Percentiles rank a stretch among this genome's conserved stretches.
phyloP scores from a whole-genome alignment of 2,797 vertebrate genomes.

The Lagorchestes hirsutus region DNA sequence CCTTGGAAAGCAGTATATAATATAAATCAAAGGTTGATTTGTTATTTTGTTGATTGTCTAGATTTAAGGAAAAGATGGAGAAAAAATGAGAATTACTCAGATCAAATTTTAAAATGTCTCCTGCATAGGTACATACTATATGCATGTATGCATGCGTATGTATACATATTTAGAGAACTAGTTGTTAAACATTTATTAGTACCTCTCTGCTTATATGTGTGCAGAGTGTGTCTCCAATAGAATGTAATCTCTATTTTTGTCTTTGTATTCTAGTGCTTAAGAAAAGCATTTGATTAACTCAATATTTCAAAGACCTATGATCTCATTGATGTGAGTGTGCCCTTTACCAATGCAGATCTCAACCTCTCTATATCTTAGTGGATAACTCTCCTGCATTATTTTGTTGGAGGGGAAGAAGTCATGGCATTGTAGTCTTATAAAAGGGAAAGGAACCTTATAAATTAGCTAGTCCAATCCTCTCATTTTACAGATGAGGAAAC shows the following conservation, averaged over 20 bases:
- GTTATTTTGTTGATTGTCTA: not conserved
- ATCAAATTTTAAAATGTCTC: not conserved
- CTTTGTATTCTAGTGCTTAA: not conserved
- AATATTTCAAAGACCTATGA: not conserved
- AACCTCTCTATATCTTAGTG: not conserved
- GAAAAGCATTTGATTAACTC: not conserved
- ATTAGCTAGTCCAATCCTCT: not conserved
- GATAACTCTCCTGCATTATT: not conserved
- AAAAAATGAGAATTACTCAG: not conserved
- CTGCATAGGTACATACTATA: not conserved
- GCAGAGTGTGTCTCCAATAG: not conserved
- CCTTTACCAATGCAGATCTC: not conserved
- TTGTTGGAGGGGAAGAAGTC: not conserved
- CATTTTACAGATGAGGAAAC: not conserved
- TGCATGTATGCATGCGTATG: too few species aligned
- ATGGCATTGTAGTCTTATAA: not conserved
- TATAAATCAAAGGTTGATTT: not conserved
- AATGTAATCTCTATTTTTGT: not conserved
- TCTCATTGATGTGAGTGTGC: not conserved
- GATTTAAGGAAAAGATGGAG: not conserved
- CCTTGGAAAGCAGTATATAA: not conserved
- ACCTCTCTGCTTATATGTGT: not conserved
- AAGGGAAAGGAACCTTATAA: not conserved
- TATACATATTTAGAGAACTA: not conserved
- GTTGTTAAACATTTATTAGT: not conserved